Base-by-base conservation (phyloP, 1,140 invertebrate species). In the Carcinoscorpius rotundicauda region DNA sequence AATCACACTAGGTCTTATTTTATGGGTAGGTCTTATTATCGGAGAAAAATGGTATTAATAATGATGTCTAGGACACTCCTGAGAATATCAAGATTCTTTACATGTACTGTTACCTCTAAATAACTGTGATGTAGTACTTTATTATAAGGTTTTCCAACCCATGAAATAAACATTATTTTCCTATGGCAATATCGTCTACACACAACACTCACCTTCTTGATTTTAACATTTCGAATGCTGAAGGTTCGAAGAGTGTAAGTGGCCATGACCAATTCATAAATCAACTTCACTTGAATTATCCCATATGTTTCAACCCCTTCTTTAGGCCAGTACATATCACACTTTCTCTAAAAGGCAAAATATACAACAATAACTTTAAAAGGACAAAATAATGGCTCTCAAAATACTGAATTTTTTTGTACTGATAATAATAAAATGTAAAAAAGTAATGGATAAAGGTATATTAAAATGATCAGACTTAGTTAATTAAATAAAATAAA, bases 281-380 rank as follows among this genome's bases (percentile, higher is more conserved):
- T 77, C 62, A 95, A 78, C 72, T 86, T 90, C 3, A 98, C 93
- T 79, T 90, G 86, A 72, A 98, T 89, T n/a, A 87, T 84, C 53
- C 93, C 94, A 74, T 95, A 95, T 6, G 85, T 87, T 75, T 95
- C 91, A 3, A 83, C 81, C 9, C 91, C 93, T 79, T 95, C 92
- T 73, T 90, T 92, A 67, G 94, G 94, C 94, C 94, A 98, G 76
- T 98, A 98, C 89, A 94, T 91, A 78, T 98, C 94, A 80, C 94
- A 98, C 81, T 98, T 98, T 73, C 89, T 85, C 89, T 93, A 79
- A 3, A 55, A 9, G 52, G 51, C 6, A 29, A 62, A 51, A 62
- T 53, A 3, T 29, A 29, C 29, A 29, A 29, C 29, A 29, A 29
- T 29, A 29, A 29, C 29, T 29, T 29, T 29, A 29, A 29, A 29